Percentiles rank a stretch among this genome's conserved stretches.
Evolutionary conservation across 2,113 vertebrate genomes (phyloP).

Genomic region (Hiodon alosoides): DNA sequence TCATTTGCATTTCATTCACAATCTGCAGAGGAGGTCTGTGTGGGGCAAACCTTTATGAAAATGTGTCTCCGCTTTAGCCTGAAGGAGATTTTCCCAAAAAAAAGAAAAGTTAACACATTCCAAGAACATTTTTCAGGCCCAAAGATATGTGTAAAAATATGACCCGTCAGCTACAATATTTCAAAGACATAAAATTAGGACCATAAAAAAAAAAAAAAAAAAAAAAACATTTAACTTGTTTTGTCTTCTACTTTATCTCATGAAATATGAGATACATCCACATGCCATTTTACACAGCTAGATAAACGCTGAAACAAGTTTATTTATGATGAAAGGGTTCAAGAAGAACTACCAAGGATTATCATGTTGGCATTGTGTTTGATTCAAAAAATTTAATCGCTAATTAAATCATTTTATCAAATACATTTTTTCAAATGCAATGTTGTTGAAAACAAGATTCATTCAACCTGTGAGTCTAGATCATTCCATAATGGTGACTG

Average conservation of each 20-base stretch:
- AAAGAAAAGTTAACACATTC: slow-evolving; percentile 3
- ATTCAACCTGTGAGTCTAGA: too few species aligned
- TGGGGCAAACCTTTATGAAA: neutral
- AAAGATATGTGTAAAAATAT: neutral
- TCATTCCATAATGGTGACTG: too few species aligned
- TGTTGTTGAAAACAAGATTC: too few species aligned
- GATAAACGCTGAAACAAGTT: too few species aligned
- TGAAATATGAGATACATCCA: neutral
- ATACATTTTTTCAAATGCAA: too few species aligned
- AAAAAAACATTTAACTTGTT: too few species aligned
- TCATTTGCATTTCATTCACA: slow-evolving; percentile 23
- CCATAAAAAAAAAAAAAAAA: neutral
- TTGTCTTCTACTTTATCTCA: neutral
- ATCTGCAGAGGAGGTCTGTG: slow-evolving; percentile 6
- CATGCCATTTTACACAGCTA: too few species aligned
- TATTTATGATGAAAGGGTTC: too few species aligned
- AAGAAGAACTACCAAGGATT: too few species aligned
- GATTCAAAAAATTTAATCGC: too few species aligned
- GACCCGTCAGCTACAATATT: neutral
- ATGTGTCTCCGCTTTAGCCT: neutral
- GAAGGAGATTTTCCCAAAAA: neutral
- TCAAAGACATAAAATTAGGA: neutral
- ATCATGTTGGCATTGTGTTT: too few species aligned
- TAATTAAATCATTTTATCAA: too few species aligned
- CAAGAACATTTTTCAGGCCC: neutral